Base-by-base conservation (phyloP, 2,113 vertebrate species). In the Phainopepla nitens region DNA sequence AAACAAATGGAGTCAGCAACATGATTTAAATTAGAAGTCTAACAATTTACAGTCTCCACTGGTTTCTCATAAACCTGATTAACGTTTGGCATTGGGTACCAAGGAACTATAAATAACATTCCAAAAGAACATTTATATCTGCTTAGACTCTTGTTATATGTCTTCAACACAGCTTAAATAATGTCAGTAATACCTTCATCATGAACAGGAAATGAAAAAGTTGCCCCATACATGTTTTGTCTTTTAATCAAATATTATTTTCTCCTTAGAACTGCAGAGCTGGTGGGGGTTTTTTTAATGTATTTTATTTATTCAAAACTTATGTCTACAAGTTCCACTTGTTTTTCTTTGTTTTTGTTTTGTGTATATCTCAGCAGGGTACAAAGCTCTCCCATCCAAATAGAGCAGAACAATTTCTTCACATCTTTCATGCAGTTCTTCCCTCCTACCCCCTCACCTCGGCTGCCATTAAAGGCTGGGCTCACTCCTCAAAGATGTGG, bases 201-300 rank as follows among this genome's bases (percentile, higher is more conserved):
- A 72, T 97, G 97, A 97, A 75, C 97, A 98, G 98, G 97, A 98
- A 98, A 98, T 98, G 97, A 98, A 98, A 97, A 97, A 94, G 95
- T 93, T 95, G 90, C 93, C 94, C 95, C 96, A 87, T 97, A 94
- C 89, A 94, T 94, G 96, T 93, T 98, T 95, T 97, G 96, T 96
- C 97, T 97, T 94, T 96, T 96, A 94, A 97, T 97, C 93, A 97
- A 96, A 96, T 98, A 96, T 88, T 98, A 95, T 95, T 96, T 94
- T 95, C 95, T 96, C 35, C 33, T 90, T 91, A 96, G 94, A 97
- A 94, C 77, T 92, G 42, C 91, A 96, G 73, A 73, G 41, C 76
- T 92, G 25, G 49, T 66, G 29, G n/a, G 22, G 0, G 31, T 58
- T 41, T 71, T 91, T 31, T 66, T 39, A 39, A 91, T 90, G 82